Percentiles rank a stretch among this genome's conserved stretches.
Evolutionary conservation across 2,888 invertebrate genomes (phyloP).

Genomic region (Spisula solida): DNA sequence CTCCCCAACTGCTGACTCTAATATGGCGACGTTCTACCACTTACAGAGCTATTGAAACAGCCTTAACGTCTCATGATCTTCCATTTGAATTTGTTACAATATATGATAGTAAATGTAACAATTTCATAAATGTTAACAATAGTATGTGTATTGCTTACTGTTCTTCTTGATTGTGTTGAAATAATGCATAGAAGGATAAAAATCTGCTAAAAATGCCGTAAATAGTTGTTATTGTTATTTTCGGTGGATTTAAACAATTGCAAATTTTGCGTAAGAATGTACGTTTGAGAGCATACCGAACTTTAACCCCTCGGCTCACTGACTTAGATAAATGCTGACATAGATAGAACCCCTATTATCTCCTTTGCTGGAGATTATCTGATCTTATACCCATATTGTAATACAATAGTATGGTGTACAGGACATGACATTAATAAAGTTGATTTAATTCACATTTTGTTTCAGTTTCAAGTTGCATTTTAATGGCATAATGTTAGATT

Average conservation of each 20-base stretch:
- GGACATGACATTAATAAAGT: neutral
- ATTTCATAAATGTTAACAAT: too few relatives aligned
- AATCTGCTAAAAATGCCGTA: neutral
- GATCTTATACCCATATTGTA: neutral
- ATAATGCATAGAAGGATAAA: conserved; percentile 3
- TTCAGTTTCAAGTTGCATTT: neutral
- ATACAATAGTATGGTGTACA: conserved; percentile 25
- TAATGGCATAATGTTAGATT: neutral
- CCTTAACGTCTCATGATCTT: too few relatives aligned
- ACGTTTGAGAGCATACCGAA: conserved; percentile 1
- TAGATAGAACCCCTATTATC: conserved; percentile 35
- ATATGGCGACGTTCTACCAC: too few relatives aligned
- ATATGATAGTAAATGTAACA: too few relatives aligned
- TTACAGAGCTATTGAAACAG: too few relatives aligned
- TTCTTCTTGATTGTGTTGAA: neutral
- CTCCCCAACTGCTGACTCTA: too few relatives aligned
- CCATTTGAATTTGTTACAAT: too few relatives aligned
- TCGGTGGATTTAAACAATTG: conserved; percentile 30
- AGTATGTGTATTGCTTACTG: neutral
- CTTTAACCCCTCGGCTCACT: conserved; percentile 36
- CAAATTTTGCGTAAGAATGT: neutral
- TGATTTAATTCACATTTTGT: neutral
- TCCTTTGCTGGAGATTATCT: conserved; percentile 9
- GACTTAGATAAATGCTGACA: conserved; percentile 40
- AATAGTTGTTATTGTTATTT: neutral